These are phyloP conservation scores for Sminthurinus signatus DNA, from an alignment of 1,140 invertebrate genomes.

Conservation along the genomic window DNA sequence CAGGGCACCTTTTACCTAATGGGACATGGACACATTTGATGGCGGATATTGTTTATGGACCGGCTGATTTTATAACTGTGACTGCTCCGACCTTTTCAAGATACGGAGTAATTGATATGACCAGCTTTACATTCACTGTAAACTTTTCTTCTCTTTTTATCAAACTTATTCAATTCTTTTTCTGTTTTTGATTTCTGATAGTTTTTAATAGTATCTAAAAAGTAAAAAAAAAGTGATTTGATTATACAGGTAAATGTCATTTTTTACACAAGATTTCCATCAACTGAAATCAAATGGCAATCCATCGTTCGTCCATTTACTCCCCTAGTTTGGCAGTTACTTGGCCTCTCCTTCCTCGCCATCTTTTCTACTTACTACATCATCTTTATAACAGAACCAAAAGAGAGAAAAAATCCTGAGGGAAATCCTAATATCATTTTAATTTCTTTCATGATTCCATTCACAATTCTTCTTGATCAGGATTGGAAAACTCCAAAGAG, in stretches of 20 bases:
- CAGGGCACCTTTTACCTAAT: not conserved
- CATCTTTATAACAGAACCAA: too few species aligned
- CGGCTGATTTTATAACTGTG: not conserved
- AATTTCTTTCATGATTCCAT: not conserved
- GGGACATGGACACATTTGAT: slow-evolving; percentile 2
- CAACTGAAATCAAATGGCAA: not conserved
- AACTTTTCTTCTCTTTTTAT: too few species aligned
- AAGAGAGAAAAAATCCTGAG: too few species aligned
- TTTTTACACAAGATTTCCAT: not conserved
- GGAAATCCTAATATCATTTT: too few species aligned
- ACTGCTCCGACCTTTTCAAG: not conserved
- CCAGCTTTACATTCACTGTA: slow-evolving; percentile 6
- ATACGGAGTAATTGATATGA: slow-evolving; percentile 1
- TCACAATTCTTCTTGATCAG: not conserved
- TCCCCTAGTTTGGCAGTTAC: not conserved
- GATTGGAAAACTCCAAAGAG: not conserved
- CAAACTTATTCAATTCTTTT: too few species aligned
- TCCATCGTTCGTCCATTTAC: not conserved
- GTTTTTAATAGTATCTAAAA: too few species aligned
- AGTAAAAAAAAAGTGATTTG: too few species aligned
- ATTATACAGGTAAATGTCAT: not conserved
- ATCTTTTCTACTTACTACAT: too few species aligned
- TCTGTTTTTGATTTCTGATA: too few species aligned
- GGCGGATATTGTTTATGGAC: slow-evolving; percentile 1
- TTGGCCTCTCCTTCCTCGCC: not conserved